Percentiles rank a stretch among this genome's conserved stretches.
Conservation (phyloP, 2,888 invertebrate species). For the Hydropsyche betteni region DNA sequence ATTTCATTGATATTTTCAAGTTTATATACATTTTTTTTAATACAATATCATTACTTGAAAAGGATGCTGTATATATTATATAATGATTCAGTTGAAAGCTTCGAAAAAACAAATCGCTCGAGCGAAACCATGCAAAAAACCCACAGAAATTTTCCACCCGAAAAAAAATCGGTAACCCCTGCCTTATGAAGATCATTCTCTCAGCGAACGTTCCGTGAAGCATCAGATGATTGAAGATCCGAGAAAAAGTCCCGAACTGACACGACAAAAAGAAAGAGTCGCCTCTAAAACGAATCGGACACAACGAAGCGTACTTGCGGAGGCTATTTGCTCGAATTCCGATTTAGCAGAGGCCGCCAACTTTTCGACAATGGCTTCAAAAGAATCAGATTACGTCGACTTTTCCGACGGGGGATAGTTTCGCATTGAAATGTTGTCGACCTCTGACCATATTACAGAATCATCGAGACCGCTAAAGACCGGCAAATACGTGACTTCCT, state of each 20-base stretch:
- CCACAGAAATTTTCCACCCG: too few relatives aligned
- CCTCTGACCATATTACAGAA: constrained; percentile 32
- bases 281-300: constrained; percentile 20
- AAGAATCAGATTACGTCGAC: too few relatives aligned
- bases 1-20: too few relatives aligned
- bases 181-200: constrained; percentile 19
- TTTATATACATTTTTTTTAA: too few relatives aligned
- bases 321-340: constrained; percentile 20
- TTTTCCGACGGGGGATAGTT: too few relatives aligned
- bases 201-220: constrained; percentile 16
- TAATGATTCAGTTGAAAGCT: too few relatives aligned
- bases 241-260: constrained; percentile 14
- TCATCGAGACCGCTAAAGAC: constrained; percentile 34
- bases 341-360: neutral
- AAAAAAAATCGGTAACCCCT: constrained; percentile 1
- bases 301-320: constrained; percentile 23
- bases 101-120: too few relatives aligned
- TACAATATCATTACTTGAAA: too few relatives aligned
- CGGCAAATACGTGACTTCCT: constrained; percentile 44
- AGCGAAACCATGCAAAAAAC: too few relatives aligned
- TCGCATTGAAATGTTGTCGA: constrained; percentile 20
- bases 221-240: constrained; percentile 13
- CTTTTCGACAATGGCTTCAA: too few relatives aligned
- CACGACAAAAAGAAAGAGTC: constrained; percentile 9
- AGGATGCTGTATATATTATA: too few relatives aligned